These are phyloP conservation scores for Sinonovacula constricta DNA, from an alignment of 1,140 invertebrate genomes.

Conservation along the genomic window DNA sequence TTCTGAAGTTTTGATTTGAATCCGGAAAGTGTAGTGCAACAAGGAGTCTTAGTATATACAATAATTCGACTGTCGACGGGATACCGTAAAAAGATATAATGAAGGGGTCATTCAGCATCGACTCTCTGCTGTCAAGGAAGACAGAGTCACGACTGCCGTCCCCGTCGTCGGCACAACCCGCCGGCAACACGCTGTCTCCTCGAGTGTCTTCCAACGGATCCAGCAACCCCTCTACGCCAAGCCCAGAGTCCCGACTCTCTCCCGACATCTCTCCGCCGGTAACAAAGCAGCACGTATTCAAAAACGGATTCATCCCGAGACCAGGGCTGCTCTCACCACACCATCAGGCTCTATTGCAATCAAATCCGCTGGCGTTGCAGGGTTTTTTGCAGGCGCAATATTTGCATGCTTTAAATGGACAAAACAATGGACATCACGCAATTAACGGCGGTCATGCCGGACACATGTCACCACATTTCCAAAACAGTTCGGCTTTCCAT, in stretches of 20 bases:
- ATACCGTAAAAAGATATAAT: neutral
- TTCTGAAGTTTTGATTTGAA: too few species aligned
- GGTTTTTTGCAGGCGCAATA: conserved; percentile 61
- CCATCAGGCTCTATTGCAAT: conserved; percentile 61
- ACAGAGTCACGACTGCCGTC: conserved; percentile 43
- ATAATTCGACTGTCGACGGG: neutral
- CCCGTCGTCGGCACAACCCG: conserved; percentile 19
- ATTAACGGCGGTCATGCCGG: conserved; percentile 35
- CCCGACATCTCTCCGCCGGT: conserved; percentile 35
- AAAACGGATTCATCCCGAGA: conserved; percentile 66
- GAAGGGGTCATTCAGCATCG: conserved; percentile 71
- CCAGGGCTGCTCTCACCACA: conserved; percentile 70
- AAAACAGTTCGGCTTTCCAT: conserved; percentile 70
- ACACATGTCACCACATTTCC: conserved; percentile 38
- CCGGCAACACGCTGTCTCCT: conserved; percentile 39
- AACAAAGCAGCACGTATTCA: conserved; percentile 41
- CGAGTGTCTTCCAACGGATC: conserved; percentile 63
- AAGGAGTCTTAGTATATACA: too few species aligned
- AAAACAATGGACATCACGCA: conserved; percentile 43
- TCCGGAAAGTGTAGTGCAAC: too few species aligned
- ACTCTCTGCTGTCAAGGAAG: conserved; percentile 68
- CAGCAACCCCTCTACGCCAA: conserved; percentile 59
- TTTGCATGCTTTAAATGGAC: conserved; percentile 56
- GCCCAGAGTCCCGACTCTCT: conserved; percentile 67
- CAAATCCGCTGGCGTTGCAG: conserved; percentile 50